Evolutionary conservation across 2,888 invertebrate genomes (phyloP).

Genomic region (Phyto melanocephala): DNA sequence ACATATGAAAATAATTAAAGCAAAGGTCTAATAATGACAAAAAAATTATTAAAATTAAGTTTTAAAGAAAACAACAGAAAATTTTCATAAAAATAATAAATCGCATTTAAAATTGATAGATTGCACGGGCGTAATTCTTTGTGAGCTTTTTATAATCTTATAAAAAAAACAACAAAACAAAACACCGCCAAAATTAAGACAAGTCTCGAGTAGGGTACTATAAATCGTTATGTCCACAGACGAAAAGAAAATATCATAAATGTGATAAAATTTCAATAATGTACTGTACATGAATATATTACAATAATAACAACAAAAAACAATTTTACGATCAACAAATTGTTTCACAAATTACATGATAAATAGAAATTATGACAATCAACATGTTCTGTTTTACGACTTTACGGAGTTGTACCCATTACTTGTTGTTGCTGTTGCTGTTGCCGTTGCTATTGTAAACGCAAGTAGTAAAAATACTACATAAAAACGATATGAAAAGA

Average conservation of each 20-base stretch:
- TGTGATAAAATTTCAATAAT: slow-evolving; percentile 9
- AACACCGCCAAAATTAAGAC: too few relatives aligned
- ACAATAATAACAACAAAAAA: slow-evolving; percentile 3
- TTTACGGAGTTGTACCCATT: slow-evolving; percentile 35
- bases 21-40: too few relatives aligned
- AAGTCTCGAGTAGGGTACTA: too few relatives aligned
- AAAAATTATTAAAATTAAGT: too few relatives aligned
- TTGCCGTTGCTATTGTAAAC: background rate
- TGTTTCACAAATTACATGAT: slow-evolving; percentile 74
- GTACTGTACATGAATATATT: background rate
- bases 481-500: background rate
- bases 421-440: slow-evolving; percentile 31
- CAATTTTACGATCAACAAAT: slow-evolving; percentile 74
- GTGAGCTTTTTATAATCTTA: too few relatives aligned
- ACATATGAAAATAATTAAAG: too few relatives aligned
- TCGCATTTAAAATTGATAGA: too few relatives aligned
- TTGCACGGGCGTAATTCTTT: too few relatives aligned
- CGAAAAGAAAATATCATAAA: background rate
- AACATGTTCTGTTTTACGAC: slow-evolving; percentile 62
- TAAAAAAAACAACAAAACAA: too few relatives aligned
- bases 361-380: slow-evolving; percentile 77
- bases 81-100: too few relatives aligned
- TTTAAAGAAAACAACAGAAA: too few relatives aligned
- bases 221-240: background rate
- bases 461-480: slow-evolving; percentile 37